Evolutionary conservation across 2,888 invertebrate species (phyloP).

Genomic region (Carabus problematicus): DNA sequence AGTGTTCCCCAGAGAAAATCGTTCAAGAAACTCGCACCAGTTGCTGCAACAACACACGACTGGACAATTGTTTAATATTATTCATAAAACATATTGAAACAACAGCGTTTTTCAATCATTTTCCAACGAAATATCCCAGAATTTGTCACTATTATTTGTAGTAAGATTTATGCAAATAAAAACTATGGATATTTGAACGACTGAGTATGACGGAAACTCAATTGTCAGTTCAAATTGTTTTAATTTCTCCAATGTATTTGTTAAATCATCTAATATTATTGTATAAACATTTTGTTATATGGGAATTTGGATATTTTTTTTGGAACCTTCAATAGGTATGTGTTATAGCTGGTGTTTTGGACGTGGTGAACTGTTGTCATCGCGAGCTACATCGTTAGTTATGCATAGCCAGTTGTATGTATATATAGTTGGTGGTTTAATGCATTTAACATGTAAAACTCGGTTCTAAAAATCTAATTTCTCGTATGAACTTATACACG

Average conservation of each 20-base stretch:
- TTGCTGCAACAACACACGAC: background rate
- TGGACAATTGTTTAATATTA: background rate
- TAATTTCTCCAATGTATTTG: too few species aligned
- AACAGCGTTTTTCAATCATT: background rate
- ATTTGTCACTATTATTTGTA: too few species aligned
- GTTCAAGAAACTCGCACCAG: background rate
- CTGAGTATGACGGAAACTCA: background rate
- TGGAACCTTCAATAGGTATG: too few species aligned
- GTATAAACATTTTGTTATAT: too few species aligned
- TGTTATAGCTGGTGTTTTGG: too few species aligned
- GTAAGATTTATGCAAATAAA: constrained; percentile 3
- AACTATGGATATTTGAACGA: too few species aligned
- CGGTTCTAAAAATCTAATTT: constrained; percentile 20
- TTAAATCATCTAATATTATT: too few species aligned
- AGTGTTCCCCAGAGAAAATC: constrained; percentile 23
- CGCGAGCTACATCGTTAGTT: background rate
- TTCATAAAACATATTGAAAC: background rate
- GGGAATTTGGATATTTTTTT: too few species aligned
- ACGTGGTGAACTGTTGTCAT: constrained; percentile 17
- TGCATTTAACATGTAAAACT: constrained; percentile 20
- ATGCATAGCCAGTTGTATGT: background rate
- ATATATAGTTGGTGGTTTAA: constrained; percentile 4
- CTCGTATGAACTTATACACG: constrained; percentile 10
- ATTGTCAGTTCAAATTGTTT: background rate
- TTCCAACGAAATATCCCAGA: too few species aligned